Base-by-base conservation (phyloP, 2,113 vertebrate species). In the Bettongia penicillata region DNA sequence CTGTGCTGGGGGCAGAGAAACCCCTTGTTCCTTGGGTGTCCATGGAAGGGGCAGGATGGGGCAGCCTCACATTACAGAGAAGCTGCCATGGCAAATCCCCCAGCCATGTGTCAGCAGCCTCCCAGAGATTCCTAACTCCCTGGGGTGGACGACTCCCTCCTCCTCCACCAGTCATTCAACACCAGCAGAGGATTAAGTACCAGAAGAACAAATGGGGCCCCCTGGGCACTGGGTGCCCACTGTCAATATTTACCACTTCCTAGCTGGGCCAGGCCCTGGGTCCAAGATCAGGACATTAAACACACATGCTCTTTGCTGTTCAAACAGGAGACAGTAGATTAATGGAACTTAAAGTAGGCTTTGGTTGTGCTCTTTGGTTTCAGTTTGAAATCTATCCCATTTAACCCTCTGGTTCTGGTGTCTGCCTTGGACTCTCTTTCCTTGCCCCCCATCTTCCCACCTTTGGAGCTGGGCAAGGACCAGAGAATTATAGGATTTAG, bases 191-290 rank as follows among this genome's bases (percentile, higher is more conserved):
- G 68, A n/a, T 77, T 19, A n/a, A 4, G 37, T 19, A 16, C 68
- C 19, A 5, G 16, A 37, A 77, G 68, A 8, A 43, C 16, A 77
- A 77, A 77, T 2, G 68, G 14, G 37, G 14, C 61, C 37, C 57
- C 37, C 12, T 2, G 61, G 61, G 3, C 12, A 0, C 53, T 51
- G 48, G 48, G 92, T 31, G 91, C 89, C 43, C 61, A 53, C 91
- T 4, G 37, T 96, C 96, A 98, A 95, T 61, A 31, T 97, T 98
- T 96, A 94, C 95, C 96, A 52, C 94, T 91, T 91, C 53, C 57
- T 51, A 28, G 50, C 48, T 91, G 95, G 68, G 84, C 90, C 50
- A 53, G 89, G 92, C 92, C 61, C 48, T 22, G 0, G 55, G 91
- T 89, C n/a, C 53, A 95, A 91, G 57, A 93, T 94, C 94, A 90